phyloP scores from a whole-genome alignment of 2,113 vertebrate species.

The Pteropus alecto region DNA sequence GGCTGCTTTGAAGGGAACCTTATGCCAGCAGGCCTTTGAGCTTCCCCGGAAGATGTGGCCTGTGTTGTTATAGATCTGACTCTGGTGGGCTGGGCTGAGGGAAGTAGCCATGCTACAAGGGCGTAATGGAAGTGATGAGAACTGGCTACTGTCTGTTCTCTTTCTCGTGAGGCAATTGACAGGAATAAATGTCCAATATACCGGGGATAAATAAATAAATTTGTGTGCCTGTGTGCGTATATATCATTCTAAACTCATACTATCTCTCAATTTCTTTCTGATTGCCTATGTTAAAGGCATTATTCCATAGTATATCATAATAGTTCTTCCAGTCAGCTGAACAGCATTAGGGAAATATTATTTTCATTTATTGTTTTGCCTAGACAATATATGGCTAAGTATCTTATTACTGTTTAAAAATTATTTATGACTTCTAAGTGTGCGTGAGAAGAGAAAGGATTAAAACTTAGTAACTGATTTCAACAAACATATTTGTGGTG shows the following conservation, averaged over 20 bases:
- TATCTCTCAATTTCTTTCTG: background rate
- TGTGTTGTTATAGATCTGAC: slow-evolving; percentile 88
- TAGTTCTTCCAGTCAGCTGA: background rate
- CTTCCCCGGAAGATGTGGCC: slow-evolving; percentile 83
- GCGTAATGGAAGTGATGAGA: slow-evolving; percentile 60
- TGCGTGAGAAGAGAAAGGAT: background rate
- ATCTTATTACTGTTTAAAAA: slow-evolving; percentile 19
- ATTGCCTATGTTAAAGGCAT: background rate
- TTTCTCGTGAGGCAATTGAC: background rate
- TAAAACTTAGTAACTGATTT: background rate
- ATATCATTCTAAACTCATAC: background rate
- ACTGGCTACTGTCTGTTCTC: slow-evolving; percentile 54
- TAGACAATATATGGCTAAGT: background rate
- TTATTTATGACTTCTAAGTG: background rate
- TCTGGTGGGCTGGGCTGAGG: slow-evolving; percentile 82
- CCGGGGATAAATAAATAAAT: background rate
- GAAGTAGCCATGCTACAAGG: slow-evolving; percentile 81
- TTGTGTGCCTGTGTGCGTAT: background rate
- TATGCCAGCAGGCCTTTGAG: slow-evolving; percentile 78
- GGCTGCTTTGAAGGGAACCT: slow-evolving; percentile 88
- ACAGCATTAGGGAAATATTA: background rate
- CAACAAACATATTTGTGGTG: background rate
- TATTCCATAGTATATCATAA: background rate
- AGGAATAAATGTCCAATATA: background rate
- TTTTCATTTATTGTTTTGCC: background rate